These are phyloP conservation scores for Clarias platycephalus DNA, from an alignment of 2,797 vertebrate genomes.

Conservation along the genomic window DNA sequence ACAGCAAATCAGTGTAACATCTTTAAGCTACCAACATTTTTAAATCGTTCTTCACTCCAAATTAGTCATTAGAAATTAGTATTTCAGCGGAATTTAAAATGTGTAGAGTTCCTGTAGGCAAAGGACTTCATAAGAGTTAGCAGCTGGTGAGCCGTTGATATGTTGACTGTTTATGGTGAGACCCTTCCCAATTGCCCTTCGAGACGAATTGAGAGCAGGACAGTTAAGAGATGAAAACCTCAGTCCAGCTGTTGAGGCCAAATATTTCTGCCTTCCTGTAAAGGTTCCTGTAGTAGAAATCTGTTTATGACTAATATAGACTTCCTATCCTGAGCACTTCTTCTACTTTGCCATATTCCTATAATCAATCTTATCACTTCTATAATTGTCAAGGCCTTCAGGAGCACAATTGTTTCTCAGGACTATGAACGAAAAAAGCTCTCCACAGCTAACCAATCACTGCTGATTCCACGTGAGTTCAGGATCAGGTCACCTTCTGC, in stretches of 20 bases:
- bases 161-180: background rate
- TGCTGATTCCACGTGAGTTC: slow-evolving; percentile 19
- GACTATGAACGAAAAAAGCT: background rate
- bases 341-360: background rate
- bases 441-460: background rate
- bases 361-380: background rate
- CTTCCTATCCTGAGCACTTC: background rate
- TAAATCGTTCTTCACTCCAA: background rate
- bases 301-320: background rate
- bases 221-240: background rate
- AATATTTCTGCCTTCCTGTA: background rate
- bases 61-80: background rate
- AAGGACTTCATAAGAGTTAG: background rate
- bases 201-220: background rate
- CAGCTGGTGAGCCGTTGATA: background rate
- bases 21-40: background rate
- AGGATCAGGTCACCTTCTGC: slow-evolving; percentile 19
- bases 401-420: no score
- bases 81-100: background rate
- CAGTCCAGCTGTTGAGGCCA: no score
- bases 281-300: background rate
- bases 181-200: background rate
- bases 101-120: background rate
- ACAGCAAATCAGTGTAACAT: background rate
- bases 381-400: background rate